Base-by-base conservation (phyloP, 2,797 vertebrate genomes). In the Intellagama lesueurii region DNA sequence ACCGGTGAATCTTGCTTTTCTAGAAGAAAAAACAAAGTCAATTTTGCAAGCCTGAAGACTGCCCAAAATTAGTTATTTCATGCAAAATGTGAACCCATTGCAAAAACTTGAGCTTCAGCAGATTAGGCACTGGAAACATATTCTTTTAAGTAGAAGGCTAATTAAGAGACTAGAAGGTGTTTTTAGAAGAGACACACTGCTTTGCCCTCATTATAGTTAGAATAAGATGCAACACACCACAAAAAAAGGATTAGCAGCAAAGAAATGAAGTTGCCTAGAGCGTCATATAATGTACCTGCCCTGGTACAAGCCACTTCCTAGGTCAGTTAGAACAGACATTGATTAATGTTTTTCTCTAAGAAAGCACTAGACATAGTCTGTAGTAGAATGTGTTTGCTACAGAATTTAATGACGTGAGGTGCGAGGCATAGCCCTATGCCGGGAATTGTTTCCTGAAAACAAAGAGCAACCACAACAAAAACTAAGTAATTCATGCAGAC, bases 121-220 rank as follows among this genome's bases (percentile, higher is more conserved):
- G 68, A 85, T 40, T 83, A 92, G 17, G 78, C 76, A 66, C 86
- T 85, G 86, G 89, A 90, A 83, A 81, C 85, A 86, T 86, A 87
- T 17, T 93, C 72, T 92, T 91, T 68, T 89, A 92, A 90, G 92
- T 89, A 9, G 24, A 83, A 89, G 91, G 12, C 6, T 60, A 73
- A 16, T 86, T 87, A 73, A 90, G 56, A 81, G 79, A 79, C 75
- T 88, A 88, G 76, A 89, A 44, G 30, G 16, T 32, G 30, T 68
- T 86, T 75, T 85, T 85, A 91, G 66, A 85, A 88, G 89, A 90
- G 80, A 80, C 6, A 40, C 17, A 78, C 5, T n/a, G 9, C 9
- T 84, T 76, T 56, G 52, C 14, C 77, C 32, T 66, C 9, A n/a
- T 84, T 85, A 81, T 16, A 76, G 77, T 24, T 52, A 32, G n/a